Conservation (phyloP, 2,888 invertebrate genomes). For the Halocaridina rubra region DNA sequence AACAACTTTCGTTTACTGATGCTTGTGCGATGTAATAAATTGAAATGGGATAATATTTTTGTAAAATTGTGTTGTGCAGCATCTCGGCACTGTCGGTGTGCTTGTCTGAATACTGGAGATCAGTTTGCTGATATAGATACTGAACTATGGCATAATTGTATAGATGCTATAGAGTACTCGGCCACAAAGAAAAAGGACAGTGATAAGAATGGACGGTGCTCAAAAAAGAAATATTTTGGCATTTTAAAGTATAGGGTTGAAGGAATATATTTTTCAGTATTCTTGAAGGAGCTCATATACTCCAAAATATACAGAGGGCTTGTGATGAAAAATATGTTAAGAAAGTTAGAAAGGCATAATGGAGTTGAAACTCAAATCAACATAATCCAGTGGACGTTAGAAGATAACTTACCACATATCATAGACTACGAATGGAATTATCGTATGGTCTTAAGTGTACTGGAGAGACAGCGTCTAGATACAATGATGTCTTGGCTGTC, state of each 20-base stretch:
- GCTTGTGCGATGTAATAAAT: too few species aligned
- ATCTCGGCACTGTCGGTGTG: too few species aligned
- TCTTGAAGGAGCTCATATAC: constrained; percentile 19
- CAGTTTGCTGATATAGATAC: too few species aligned
- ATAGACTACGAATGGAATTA: constrained; percentile 45
- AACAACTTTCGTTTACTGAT: too few species aligned
- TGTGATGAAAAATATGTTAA: background rate
- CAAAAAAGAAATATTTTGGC: background rate
- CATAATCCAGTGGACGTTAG: background rate
- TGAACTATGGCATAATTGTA: too few species aligned
- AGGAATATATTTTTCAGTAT: constrained; percentile 30
- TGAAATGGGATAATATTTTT: too few species aligned
- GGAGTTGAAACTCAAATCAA: background rate
- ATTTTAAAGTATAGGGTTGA: constrained; percentile 2
- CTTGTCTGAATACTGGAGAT: too few species aligned
- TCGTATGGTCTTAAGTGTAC: constrained; percentile 7
- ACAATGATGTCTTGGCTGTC: constrained; percentile 79
- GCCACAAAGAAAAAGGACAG: background rate
- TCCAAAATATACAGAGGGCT: constrained; percentile 19
- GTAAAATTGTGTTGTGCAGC: too few species aligned
- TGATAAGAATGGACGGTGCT: background rate
- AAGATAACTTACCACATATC: constrained; percentile 15
- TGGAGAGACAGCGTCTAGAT: constrained; percentile 54
- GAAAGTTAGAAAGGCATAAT: background rate
- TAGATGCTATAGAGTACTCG: too few species aligned